Conservation (phyloP, 2,113 vertebrate species). For the Callipepla californica region DNA sequence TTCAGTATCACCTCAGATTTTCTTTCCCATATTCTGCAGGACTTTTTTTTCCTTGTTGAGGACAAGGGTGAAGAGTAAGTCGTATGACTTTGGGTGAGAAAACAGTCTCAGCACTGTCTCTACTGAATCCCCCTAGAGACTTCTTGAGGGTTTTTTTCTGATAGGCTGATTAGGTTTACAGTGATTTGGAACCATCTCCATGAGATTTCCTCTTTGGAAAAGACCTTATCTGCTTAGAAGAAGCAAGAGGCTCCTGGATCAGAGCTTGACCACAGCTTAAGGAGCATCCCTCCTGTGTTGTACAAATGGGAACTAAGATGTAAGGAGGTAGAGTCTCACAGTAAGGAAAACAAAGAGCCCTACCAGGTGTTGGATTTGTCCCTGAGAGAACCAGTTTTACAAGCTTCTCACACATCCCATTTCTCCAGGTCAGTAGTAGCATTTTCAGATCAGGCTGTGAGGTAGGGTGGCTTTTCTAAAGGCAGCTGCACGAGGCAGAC, state of each 20-base stretch:
- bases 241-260: background rate
- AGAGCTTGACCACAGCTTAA: background rate
- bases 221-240: background rate
- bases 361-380: background rate
- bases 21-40: background rate
- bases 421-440: background rate
- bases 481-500: background rate
- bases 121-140: background rate
- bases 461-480: background rate
- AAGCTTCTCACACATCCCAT: fast-evolving
- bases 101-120: background rate
- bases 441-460: background rate
- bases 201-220: background rate
- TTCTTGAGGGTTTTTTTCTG: background rate
- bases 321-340: background rate
- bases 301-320: background rate
- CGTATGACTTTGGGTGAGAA: no score
- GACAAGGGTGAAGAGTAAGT: no score
- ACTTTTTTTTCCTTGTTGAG: background rate
- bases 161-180: background rate
- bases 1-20: background rate
- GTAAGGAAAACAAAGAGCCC: background rate
- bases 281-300: background rate
- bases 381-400: background rate
- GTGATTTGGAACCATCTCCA: background rate